These are phyloP conservation scores for Saccostrea echinata DNA, from an alignment of 1,140 invertebrate species.

Conservation along the genomic window DNA sequence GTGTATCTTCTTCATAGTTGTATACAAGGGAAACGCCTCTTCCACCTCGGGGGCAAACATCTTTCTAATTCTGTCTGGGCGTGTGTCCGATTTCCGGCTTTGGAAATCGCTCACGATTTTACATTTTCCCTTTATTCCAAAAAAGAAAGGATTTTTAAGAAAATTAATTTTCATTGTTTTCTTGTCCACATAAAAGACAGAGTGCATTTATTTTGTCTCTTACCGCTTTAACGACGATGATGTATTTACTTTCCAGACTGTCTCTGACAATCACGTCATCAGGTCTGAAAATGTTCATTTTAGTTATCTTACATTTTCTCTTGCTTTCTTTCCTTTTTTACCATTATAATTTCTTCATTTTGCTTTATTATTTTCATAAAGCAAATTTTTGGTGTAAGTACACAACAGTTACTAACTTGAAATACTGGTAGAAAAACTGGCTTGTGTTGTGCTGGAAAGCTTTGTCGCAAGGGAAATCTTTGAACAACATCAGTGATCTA, in stretches of 20 bases:
- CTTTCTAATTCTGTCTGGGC: not conserved
- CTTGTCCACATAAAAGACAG: too few species aligned
- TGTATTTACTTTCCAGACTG: slow-evolving; percentile 64
- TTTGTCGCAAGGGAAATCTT: slow-evolving; percentile 70
- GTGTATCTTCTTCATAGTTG: slow-evolving; percentile 51
- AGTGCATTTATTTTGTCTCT: slow-evolving; percentile 52
- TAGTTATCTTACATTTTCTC: too few species aligned
- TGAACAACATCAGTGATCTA: slow-evolving; percentile 64
- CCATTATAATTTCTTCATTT: not conserved
- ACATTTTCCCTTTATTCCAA: slow-evolving; percentile 58
- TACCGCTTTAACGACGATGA: slow-evolving; percentile 71
- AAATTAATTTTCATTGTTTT: not conserved
- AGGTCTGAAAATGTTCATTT: slow-evolving; percentile 56
- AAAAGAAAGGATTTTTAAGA: not conserved
- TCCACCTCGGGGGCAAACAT: slow-evolving; percentile 53
- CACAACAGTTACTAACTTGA: slow-evolving; percentile 59
- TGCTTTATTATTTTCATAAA: not conserved
- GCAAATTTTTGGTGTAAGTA: not conserved
- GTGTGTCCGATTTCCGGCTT: slow-evolving; percentile 32
- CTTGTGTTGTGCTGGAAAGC: slow-evolving; percentile 59
- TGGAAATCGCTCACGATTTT: slow-evolving; percentile 60
- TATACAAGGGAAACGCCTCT: slow-evolving; percentile 59
- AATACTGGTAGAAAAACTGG: slow-evolving; percentile 73
- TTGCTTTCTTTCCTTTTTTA: too few species aligned
- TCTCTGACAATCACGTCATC: slow-evolving; percentile 67